Base-by-base conservation (phyloP, 2,888 invertebrate species). In the Mythimna impura region DNA sequence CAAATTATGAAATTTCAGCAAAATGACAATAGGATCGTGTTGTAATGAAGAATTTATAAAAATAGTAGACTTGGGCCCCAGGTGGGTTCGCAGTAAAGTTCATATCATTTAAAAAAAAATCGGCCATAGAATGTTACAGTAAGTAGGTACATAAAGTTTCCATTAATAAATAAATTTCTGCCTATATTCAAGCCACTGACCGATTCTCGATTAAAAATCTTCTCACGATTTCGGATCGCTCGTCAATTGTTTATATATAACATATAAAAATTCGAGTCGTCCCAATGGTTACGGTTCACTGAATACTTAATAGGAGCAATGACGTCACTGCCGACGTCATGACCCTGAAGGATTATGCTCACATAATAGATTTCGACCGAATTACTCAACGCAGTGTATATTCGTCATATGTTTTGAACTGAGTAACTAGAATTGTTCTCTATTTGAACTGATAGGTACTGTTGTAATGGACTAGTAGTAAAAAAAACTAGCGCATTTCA, bases 301-400 rank as follows among this genome's bases (percentile, higher is more conserved):
- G 87, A 86, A 87, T 87, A 82, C 82, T 69, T 84, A 89, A 89
- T 87, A 78, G 77, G 83, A 82, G 73, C 78, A 81, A 78, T 88
- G 89, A 88, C 88, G 87, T 89, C 86, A 87, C 61, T 71, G 67
- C 25, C 84, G 78, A 76, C 80, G 73, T 76, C 71, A 83, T 68
- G 85, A 71, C 86, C 82, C 80, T 80, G 77, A 83, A 84, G 83
- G 76, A 80, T 80, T 82, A 73, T 68, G 17, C 70, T 67, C 70
- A 34, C 75, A 78, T 72, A 77, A 71, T 80, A 71, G 72, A 78
- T 70, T 70, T 66, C 34, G 73, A 52, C 74, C 57, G 73, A 75
- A 73, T 83, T 73, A 68, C 65, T 76, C 69, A 69, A 71, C 60
- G 25, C 47, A 52, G 36, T 73, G 68, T 72, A 66, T 70, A 76